Base-by-base conservation (phyloP, 1,140 invertebrate species). In the Drosophila tristis region DNA sequence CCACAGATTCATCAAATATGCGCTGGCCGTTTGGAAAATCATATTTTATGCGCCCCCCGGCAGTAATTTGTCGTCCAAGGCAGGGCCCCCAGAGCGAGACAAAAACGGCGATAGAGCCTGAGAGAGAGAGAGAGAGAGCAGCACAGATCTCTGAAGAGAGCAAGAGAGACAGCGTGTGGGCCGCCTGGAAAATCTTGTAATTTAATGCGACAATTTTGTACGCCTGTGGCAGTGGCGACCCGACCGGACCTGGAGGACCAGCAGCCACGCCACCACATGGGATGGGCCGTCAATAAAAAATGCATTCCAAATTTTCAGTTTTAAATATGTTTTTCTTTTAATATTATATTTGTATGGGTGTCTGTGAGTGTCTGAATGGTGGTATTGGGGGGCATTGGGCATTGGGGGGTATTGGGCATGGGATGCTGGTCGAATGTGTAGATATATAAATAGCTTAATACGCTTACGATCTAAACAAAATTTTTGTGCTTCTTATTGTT, bases 191-290 rank as follows among this genome's bases (percentile, higher is more conserved):
- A 81, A 77, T 77, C 50, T 81, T 65, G 67, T 90, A 84, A 90
- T 87, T 90, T 84, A 90, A 90, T 84, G 87, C 87, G 87, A 90
- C 87, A 90, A 87, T 90, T 84, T 90, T 72, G 51, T 80, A 51
- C 63, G 54, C 74, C 63, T 67, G 6, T 35, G 59, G 71, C 71
- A 39, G 31, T 4, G 26, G 26, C 5, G 31, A 35, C 55, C 43
- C 29, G 35, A 39, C 11, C 35, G 35, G 4, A 39, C 35, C 35
- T 39, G 35, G 35, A 39, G 26, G 26, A 29, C 26, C 26, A 7
- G 26, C 26, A 13, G n/a, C 8, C 6, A 31, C 58, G n/a, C 8
- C 6, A 31, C 58, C 5, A 49, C 31, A 7, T 29, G 56, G 25
- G 47, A 59, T 29, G 11, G 26, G 9, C 2, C 9, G 43, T 43